Percentiles rank a stretch among this genome's conserved stretches.
Conservation (phyloP, 2,113 vertebrate genomes). For the Craseonycteris thonglongyai region DNA sequence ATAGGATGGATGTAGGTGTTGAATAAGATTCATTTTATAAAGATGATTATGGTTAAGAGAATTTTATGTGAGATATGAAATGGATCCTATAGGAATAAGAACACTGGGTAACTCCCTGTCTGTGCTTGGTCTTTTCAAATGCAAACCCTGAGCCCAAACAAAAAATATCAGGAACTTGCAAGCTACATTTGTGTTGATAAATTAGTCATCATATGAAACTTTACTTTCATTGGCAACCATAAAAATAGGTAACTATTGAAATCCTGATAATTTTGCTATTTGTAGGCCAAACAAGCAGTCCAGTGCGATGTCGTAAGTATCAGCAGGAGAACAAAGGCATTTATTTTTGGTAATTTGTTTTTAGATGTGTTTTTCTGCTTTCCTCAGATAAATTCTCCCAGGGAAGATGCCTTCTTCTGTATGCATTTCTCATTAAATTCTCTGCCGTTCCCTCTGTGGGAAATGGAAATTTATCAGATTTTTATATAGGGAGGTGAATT, state of each 20-base stretch:
- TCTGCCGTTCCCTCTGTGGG: not conserved
- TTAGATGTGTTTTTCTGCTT: not conserved
- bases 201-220: not conserved
- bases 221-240: not conserved
- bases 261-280: not conserved
- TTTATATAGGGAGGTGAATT: conserved; percentile 38
- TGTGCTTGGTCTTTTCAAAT: not conserved
- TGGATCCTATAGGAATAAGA: not conserved
- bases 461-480: conserved; percentile 43
- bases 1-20: not conserved
- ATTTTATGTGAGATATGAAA: not conserved
- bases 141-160: not conserved
- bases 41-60: not conserved
- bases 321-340: conserved; percentile 15
- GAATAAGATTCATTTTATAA: not conserved
- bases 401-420: not conserved
- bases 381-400: conserved; percentile 16
- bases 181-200: not conserved
- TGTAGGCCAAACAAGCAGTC: not conserved
- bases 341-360: conserved; percentile 52
- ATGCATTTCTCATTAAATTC: conserved; percentile 49
- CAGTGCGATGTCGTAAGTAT: conserved; percentile 13
- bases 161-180: not conserved
- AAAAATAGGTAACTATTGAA: conserved; percentile 17
- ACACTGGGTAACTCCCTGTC: not conserved